Conservation (phyloP, 2,888 invertebrate genomes). For the Aphodius sticticus region DNA sequence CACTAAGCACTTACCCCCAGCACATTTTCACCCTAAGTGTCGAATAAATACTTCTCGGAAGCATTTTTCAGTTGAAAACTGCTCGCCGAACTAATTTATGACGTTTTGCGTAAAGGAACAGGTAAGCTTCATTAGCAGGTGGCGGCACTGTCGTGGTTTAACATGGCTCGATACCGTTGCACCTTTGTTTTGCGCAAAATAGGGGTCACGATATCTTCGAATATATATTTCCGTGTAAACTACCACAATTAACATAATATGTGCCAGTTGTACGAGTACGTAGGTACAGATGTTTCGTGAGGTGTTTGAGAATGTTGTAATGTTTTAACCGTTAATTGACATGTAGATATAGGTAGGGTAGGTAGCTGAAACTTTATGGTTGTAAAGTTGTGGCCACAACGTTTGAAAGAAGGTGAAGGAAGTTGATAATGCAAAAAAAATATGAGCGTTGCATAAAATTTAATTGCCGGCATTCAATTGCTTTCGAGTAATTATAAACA, state of each 20-base stretch:
- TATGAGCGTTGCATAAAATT: too few species aligned
- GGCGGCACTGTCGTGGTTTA: not conserved
- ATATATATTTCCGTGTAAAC: not conserved
- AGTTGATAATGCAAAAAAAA: too few species aligned
- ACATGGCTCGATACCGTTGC: not conserved
- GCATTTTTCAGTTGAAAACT: not conserved
- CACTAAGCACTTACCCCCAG: not conserved
- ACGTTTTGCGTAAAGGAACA: not conserved
- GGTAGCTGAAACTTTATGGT: too few species aligned
- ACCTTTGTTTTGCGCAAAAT: not conserved
- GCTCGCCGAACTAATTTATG: not conserved
- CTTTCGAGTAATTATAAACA: too few species aligned
- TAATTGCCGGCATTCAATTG: too few species aligned
- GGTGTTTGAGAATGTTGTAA: not conserved
- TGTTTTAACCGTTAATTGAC: not conserved
- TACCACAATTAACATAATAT: not conserved
- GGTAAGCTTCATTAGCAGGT: conserved; percentile 4
- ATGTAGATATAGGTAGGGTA: too few species aligned
- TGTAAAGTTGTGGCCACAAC: too few species aligned
- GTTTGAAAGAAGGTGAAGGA: too few species aligned
- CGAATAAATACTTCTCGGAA: conserved; percentile 4
- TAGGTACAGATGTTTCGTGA: not conserved
- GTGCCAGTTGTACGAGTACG: not conserved
- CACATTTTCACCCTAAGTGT: not conserved
- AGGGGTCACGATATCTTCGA: not conserved